Base-by-base conservation (phyloP, 2,888 invertebrate species). In the Cyclophora punctaria region DNA sequence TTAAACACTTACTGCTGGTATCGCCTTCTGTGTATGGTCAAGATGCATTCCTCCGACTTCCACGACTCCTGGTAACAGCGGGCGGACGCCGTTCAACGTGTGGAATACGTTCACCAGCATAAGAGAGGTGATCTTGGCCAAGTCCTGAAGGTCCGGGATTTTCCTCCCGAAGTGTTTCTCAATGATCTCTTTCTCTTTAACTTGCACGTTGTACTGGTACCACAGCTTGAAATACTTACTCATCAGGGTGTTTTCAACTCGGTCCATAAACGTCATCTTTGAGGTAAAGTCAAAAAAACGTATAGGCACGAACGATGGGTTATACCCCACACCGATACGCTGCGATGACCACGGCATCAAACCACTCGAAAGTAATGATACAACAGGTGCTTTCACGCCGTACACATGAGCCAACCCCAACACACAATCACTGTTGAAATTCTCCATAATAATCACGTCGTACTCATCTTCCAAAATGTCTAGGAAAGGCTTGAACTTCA, bases 41-140 rank as follows among this genome's bases (percentile, higher is more conserved):
- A 92, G 77, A 64, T 92, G 91, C 72, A 92, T 83, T 1, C 92
- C 93, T 4, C 92, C 92, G 6, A 92, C 87, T 78, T 92, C 93
- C 5, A 93, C 78, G 0, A 92, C 72, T 34, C 90, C 91, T 0
- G 91, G 90, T 0, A 90, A 64, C 3, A 81, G 62, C 0, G 93
- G 92, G 33, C 86, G 82, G 2, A 89, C 85, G 1, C 91, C 91
- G 51, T 90, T 89, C 43, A 92, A 64, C 1, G 90, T 87, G 55
- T 90, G 91, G 64, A 92, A 92, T 4, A 90, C 90, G 62, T 93
- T 93, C 4, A 90, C 76, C 41, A 93, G 64, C 55, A 92, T 66
- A 47, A 92, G 64, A 0, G 89, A 88, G 0, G 89, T 79, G 48
- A 91, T 90, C 45, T 75, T 85, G 0, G 80, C 88, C 41, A 92